Conservation (phyloP, 1,140 invertebrate species). For the Halyomorpha halys region DNA sequence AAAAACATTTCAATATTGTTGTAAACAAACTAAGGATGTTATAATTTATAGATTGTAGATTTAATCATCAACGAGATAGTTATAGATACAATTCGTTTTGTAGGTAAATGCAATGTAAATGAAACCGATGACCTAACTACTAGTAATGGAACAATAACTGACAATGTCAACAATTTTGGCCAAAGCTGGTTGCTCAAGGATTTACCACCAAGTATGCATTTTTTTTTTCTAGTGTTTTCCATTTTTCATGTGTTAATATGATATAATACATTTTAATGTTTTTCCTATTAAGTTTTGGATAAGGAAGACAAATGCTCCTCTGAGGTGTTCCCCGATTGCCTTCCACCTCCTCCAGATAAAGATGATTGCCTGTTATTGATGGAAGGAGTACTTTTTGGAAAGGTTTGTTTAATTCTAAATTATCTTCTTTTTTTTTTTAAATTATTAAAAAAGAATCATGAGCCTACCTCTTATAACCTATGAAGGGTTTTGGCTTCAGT, state of each 20-base stretch:
- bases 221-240: neutral
- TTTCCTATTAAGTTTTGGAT: constrained; percentile 23
- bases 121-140: constrained; percentile 50
- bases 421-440: no score
- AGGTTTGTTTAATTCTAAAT: constrained; percentile 34
- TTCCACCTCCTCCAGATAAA: constrained; percentile 40
- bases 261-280: neutral
- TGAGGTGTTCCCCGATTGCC: constrained; percentile 37
- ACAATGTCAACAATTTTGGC: constrained; percentile 44
- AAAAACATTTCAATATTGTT: no score
- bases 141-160: constrained; percentile 39
- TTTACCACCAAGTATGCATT: constrained; percentile 19
- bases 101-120: constrained; percentile 53
- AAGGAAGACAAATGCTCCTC: constrained; percentile 31
- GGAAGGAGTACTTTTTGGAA: constrained; percentile 50
- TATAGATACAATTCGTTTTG: neutral
- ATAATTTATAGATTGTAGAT: no score
- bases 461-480: no score
- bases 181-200: constrained; percentile 42
- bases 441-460: no score
- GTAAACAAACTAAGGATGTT: no score
- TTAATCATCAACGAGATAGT: no score
- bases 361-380: constrained; percentile 55
- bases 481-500: no score
- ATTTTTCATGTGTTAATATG: neutral